A percentile compares a stretch with the other conserved stretches of the same genome.
Conservation (phyloP, 2,888 invertebrate genomes). For the Napeogenes inachia region DNA sequence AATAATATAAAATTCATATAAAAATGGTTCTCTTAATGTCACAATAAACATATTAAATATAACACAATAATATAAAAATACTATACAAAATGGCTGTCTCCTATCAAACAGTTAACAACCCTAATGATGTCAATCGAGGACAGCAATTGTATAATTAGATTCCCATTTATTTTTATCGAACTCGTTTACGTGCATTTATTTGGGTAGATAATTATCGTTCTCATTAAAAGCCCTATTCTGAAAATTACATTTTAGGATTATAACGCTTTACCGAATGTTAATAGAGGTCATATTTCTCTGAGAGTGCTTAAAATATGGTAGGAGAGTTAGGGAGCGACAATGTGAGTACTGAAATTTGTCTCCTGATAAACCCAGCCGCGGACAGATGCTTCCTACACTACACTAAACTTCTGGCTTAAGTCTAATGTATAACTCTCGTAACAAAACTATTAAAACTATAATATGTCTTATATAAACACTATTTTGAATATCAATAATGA, state of each 20-base stretch:
- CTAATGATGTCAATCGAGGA: conserved; percentile 19
- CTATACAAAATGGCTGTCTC: conserved; percentile 6
- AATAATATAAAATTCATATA: too few species aligned
- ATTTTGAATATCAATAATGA: too few species aligned
- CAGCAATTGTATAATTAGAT: conserved; percentile 23
- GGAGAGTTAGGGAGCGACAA: conserved; percentile 17
- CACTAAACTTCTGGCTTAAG: conserved; percentile 31
- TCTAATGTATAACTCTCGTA: background rate
- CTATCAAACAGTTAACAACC: conserved; percentile 17
- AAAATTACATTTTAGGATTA: conserved; percentile 3
- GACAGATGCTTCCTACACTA: conserved; percentile 61
- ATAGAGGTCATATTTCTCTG: conserved; percentile 15
- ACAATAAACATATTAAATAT: too few species aligned
- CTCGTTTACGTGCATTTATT: conserved; percentile 22
- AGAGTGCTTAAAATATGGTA: conserved; percentile 21
- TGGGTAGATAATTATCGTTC: conserved; percentile 16
- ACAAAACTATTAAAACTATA: too few species aligned
- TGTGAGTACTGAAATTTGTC: conserved; percentile 62
- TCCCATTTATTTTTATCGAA: conserved; percentile 20
- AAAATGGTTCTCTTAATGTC: too few species aligned
- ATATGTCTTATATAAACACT: too few species aligned
- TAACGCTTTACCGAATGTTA: background rate
- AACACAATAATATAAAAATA: too few species aligned
- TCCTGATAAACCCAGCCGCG: conserved; percentile 67
- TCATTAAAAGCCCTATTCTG: conserved; percentile 19